phyloP scores from a whole-genome alignment of 2,797 vertebrate species.

The Phrynocephalus vlangalii region DNA sequence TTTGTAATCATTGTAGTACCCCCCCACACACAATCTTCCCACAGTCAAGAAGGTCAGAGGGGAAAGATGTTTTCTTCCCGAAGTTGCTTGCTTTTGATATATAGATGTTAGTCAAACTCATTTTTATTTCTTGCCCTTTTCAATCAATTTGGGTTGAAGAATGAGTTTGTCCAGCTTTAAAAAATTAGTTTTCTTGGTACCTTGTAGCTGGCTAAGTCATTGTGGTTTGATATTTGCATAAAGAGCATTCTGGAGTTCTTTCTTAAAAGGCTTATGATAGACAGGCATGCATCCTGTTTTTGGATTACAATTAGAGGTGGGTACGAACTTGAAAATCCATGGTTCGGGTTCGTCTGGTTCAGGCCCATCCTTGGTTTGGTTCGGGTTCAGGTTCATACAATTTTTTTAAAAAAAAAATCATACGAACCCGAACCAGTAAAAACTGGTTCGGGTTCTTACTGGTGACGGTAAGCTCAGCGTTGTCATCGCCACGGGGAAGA shows the following conservation, averaged over 20 bases:
- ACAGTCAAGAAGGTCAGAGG: no score
- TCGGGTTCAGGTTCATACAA: no score
- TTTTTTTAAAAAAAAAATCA: no score
- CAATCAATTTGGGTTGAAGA: neutral
- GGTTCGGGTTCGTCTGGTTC: no score
- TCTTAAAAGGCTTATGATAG: neutral
- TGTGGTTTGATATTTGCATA: fast-evolving
- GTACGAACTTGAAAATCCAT: no score
- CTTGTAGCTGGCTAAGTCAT: fast-evolving
- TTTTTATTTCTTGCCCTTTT: neutral
- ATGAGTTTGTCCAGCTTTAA: neutral
- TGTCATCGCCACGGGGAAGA: no score
- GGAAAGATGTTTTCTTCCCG: neutral
- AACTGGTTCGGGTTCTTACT: no score
- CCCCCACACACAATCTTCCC: neutral
- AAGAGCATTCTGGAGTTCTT: neutral
- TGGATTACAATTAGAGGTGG: neutral
- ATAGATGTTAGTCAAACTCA: neutral
- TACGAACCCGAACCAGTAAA: no score
- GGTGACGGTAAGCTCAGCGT: no score
- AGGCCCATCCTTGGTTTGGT: no score
- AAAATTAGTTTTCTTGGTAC: neutral
- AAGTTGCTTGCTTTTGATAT: neutral
- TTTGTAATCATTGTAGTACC: neutral
- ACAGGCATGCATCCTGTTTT: neutral